phyloP scores from a whole-genome alignment of 2,113 vertebrate genomes.

The Sinocyclocheilus maitianheensis region DNA sequence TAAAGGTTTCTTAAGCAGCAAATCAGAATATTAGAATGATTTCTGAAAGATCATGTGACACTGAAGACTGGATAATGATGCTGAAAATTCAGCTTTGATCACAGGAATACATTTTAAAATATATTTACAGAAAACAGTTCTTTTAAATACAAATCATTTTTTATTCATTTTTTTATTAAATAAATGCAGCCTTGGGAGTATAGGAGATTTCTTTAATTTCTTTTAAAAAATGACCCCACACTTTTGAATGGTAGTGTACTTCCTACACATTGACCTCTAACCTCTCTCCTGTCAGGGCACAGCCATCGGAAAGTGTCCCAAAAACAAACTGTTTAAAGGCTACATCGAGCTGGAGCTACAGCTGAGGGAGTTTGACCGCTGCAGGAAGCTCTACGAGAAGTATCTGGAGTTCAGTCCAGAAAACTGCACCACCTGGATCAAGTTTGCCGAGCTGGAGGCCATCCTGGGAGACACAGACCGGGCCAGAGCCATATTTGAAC shows the following conservation, averaged over 20 bases:
- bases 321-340: constrained; percentile 97
- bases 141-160: background rate
- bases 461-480: constrained; percentile 90
- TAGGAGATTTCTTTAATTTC: background rate
- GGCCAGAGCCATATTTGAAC: constrained; percentile 91
- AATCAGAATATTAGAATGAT: background rate
- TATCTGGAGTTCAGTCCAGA: constrained; percentile 94
- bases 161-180: background rate
- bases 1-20: background rate
- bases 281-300: constrained; percentile 77
- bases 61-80: background rate
- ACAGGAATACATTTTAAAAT: background rate
- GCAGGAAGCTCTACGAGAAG: constrained; percentile 96
- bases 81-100: background rate
- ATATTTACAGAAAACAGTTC: background rate
- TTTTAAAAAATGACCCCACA: background rate
- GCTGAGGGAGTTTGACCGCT: constrained; percentile 94
- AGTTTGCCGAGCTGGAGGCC: constrained; percentile 94
- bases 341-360: constrained; percentile 97
- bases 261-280: background rate
- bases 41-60: background rate
- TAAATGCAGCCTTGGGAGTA: background rate
- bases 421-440: constrained; percentile 98
- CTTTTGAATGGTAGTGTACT: background rate
- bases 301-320: constrained; percentile 93